Evolutionary conservation across 2,888 invertebrate genomes (phyloP).

Genomic region (Pseudanteris insignis): DNA sequence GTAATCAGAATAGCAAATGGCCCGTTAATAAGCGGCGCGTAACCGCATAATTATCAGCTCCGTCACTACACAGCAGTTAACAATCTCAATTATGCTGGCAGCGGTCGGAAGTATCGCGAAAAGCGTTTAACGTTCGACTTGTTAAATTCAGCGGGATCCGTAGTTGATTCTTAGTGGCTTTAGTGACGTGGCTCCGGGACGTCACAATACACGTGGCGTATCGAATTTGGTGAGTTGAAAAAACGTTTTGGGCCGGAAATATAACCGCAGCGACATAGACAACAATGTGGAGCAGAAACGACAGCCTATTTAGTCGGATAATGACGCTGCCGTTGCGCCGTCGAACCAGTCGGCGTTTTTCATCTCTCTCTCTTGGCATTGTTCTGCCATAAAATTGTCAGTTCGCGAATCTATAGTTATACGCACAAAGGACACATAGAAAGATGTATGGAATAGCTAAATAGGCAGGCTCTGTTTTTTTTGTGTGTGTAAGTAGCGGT

Average conservation of each 20-base stretch:
- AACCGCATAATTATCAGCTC: conserved; percentile 21
- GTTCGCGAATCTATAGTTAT: conserved; percentile 63
- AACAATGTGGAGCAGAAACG: conserved; percentile 47
- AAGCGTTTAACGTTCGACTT: conserved; percentile 34
- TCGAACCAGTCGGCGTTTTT: conserved; percentile 51
- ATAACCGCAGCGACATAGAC: conserved; percentile 45
- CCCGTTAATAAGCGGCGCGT: conserved; percentile 13
- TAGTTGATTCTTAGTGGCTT: too few species aligned
- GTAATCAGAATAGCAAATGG: conserved; percentile 26
- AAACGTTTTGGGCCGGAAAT: conserved; percentile 40
- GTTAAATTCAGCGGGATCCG: too few species aligned
- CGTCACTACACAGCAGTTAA: conserved; percentile 19
- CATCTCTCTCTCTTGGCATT: conserved; percentile 49
- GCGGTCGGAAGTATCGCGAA: conserved; percentile 24
- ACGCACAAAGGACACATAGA: conserved; percentile 62
- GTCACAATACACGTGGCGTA: conserved; percentile 58
- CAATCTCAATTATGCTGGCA: conserved; percentile 23
- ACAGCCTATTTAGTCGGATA: conserved; percentile 62
- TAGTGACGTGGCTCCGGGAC: too few species aligned
- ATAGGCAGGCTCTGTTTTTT: conserved; percentile 49
- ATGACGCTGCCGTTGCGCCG: conserved; percentile 58
- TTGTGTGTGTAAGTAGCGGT: conserved; percentile 43
- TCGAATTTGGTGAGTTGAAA: conserved; percentile 54
- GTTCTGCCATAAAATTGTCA: conserved; percentile 65
- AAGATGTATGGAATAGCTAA: conserved; percentile 63